Evolutionary conservation across 2,113 vertebrate species (phyloP), one percentile per base, ranked within the genome.

Genomic region (Tiliqua scincoides): DNA sequence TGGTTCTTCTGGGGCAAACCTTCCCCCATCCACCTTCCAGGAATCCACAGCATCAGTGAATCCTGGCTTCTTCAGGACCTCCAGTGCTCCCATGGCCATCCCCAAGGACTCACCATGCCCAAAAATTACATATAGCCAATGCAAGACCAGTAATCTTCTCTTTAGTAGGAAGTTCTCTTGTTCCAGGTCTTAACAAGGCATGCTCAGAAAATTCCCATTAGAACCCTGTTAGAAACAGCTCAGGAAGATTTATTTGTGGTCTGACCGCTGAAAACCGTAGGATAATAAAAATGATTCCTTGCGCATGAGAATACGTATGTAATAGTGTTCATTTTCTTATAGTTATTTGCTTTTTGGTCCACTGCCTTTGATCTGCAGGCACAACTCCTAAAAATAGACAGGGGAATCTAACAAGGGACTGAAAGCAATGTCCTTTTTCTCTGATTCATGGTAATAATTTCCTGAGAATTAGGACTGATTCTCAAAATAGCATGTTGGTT

Each of bases 371-470:
- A 87, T 87, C 61, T 73, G 3, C 61, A 82, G 48, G 27, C 48
- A 37, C 25, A 67, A 67, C 73, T 87, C 71, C 15, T 74, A 68
- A 30, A 74, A 65, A 75, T 81, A 67, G 85, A 62, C 81, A 80
- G 52, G 59, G 59, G 43, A 74, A 37, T 86, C 79, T 37, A 80
- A 0, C 21, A 83, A 2, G 18, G 35, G 18, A 21, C 5, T 67
- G 75, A 72, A 91, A 84, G 72, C 86, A 73, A 54, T 68, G 52
- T 0, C 85, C 84, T 23, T 65, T 32, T 93, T 57, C 75, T 89
- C 86, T 87, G 65, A 32, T 25, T 71, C 35, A 79, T 40, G 54
- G 54, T 61, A 61, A 71, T 71, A 6, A 71, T 43, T 70, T 85
- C 48, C 52, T 37, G 7, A 40, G 48, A 68, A 68, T 43, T 52